phyloP scores from a whole-genome alignment of 1,140 invertebrate species.

The Leptinotarsa texana region DNA sequence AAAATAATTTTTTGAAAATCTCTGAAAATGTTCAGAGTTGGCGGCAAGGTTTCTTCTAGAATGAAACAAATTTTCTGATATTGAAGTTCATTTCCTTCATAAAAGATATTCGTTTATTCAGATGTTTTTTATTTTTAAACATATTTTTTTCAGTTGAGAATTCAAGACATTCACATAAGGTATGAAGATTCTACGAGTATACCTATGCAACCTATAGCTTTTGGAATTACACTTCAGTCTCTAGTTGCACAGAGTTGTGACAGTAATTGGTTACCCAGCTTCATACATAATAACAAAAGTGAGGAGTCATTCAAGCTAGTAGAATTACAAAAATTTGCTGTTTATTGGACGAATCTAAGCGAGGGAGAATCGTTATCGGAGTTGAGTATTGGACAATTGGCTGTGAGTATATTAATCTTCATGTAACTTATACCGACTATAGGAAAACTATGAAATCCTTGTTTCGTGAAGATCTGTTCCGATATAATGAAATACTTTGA shows the following conservation, averaged over 20 bases:
- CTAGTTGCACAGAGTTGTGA: constrained; percentile 90
- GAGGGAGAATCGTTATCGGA: constrained; percentile 66
- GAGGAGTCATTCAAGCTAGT: constrained; percentile 83
- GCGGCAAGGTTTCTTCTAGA: no score
- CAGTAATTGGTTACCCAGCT: constrained; percentile 79
- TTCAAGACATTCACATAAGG: constrained; percentile 93
- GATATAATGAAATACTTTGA: no score
- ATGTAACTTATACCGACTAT: no score
- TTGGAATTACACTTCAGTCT: constrained; percentile 84
- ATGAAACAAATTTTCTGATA: no score
- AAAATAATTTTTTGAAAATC: no score
- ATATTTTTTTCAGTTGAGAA: constrained; percentile 71
- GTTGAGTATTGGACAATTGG: constrained; percentile 70
- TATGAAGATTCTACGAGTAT: constrained; percentile 88
- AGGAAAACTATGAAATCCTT: no score
- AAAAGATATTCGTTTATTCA: background rate
- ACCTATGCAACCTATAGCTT: constrained; percentile 71
- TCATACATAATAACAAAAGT: constrained; percentile 68
- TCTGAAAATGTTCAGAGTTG: no score
- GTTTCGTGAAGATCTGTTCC: no score
- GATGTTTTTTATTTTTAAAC: background rate
- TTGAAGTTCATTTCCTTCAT: no score
- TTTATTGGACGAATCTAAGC: constrained; percentile 87
- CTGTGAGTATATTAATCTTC: constrained; percentile 58
- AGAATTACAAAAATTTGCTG: constrained; percentile 82